These are phyloP conservation scores for Charina bottae DNA, from an alignment of 2,113 vertebrate species.

Conservation along the genomic window DNA sequence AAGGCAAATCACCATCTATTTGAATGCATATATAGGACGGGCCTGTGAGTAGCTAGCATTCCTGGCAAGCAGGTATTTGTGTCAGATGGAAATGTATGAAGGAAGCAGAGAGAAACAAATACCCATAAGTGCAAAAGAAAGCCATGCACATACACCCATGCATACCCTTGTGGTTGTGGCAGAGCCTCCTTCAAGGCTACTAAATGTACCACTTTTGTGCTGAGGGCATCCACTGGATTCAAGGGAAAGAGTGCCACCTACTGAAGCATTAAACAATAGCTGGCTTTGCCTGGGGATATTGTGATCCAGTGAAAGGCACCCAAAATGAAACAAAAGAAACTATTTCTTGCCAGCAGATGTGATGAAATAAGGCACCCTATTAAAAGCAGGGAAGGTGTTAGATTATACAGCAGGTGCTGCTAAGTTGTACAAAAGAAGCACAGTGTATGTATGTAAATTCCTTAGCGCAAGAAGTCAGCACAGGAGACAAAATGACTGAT, in stretches of 20 bases:
- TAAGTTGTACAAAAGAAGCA: conserved; percentile 22
- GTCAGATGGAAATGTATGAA: background rate
- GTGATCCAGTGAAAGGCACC: background rate
- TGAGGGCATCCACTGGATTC: background rate
- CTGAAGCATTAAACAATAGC: conserved; percentile 19
- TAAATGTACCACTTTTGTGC: fast-evolving
- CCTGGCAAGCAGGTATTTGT: background rate
- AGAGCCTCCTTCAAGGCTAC: background rate
- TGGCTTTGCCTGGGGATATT: background rate
- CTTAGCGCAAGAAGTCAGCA: background rate
- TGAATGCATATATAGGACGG: background rate
- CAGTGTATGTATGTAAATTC: background rate
- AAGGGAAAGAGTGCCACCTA: conserved; percentile 68
- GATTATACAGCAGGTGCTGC: conserved; percentile 14
- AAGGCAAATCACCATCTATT: background rate
- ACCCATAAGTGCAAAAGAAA: background rate
- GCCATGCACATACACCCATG: background rate
- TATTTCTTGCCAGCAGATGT: background rate
- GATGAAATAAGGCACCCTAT: background rate
- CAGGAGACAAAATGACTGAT: conserved; percentile 1
- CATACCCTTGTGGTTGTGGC: fast-evolving
- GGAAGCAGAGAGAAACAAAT: background rate
- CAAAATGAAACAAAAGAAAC: background rate
- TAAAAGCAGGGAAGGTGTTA: background rate
- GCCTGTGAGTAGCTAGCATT: background rate